These are phyloP conservation scores for Apodemia duryi DNA, from an alignment of 2,888 invertebrate species.

Conservation along the genomic window DNA sequence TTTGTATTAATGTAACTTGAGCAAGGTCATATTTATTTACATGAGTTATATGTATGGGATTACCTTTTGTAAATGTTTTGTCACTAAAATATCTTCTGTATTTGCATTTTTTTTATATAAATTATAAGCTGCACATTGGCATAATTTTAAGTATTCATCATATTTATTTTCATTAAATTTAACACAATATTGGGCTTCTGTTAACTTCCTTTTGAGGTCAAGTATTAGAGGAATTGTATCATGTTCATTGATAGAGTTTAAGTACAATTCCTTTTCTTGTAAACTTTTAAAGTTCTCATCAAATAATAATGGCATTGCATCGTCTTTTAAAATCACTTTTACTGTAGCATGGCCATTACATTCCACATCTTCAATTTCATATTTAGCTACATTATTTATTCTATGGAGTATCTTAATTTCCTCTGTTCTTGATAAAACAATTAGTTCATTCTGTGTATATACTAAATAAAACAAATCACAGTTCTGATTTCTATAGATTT, in stretches of 20 bases:
- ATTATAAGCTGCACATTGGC: conserved; percentile 48
- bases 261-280: conserved; percentile 32
- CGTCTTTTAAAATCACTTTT: conserved; percentile 47
- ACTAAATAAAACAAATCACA: conserved; percentile 56
- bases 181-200: conserved; percentile 50
- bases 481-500: conserved; percentile 47
- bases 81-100: conserved; percentile 40
- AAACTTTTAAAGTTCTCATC: conserved; percentile 53
- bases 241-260: conserved; percentile 28
- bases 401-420: conserved; percentile 38
- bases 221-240: conserved; percentile 42
- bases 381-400: conserved; percentile 46
- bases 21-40: no score
- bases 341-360: conserved; percentile 48
- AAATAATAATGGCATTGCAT: conserved; percentile 55
- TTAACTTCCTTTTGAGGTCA: conserved; percentile 51
- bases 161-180: conserved; percentile 47
- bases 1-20: no score
- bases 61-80: conserved; percentile 41
- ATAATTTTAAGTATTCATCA: conserved; percentile 43
- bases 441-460: conserved; percentile 39
- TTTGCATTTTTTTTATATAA: conserved; percentile 44
- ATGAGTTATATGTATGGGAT: conserved; percentile 14
- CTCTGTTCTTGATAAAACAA: conserved; percentile 46
- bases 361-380: conserved; percentile 43